Base-by-base conservation (phyloP, 2,797 vertebrate species). In the Gallirallus australis region DNA sequence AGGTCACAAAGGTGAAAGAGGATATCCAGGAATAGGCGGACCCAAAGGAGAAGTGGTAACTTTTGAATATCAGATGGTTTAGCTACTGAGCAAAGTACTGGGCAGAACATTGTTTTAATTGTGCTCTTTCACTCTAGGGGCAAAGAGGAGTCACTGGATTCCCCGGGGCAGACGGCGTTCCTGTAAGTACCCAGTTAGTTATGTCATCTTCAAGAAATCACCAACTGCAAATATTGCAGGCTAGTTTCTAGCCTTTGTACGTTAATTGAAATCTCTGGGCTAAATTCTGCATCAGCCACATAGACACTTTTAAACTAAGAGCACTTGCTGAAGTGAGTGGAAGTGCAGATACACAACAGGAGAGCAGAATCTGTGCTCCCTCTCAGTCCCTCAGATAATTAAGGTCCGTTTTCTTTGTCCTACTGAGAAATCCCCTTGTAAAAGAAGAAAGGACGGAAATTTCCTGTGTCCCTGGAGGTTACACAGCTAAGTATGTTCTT, bases 101-200 rank as follows among this genome's bases (percentile, higher is more conserved):
- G 35, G 19, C 35, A 45, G 31, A 71, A 66, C 53, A 21, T 48
- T 0, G 0, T 76, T 93, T 84, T 94, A 81, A 96, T 94, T 93
- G 52, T 77, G 23, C 77, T 70, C 28, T 86, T 93, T 86, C 53
- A 50, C 92, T 96, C 59, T 75, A 99, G 99, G 99, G 99, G 86
- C 98, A 98, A 97, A 98, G 98, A 69, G 99, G 99, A 6, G 98
- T 99, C 89, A 99, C 99, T 64, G 99, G 99, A 40, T 99, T 99
- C 97, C 94, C 98, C 0, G 99, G 99, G 89, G 98, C 95, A 13
- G 98, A 99, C 72, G 99, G 99, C 40, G 97, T 99, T 98, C 99
- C 99, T 60, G 99, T 99, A 98, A 99, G 99, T 99, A 96, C 59
- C 2, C 0, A 0, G 13, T 97, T 91, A 54, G 13, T 97, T 91